Evolutionary conservation across 2,113 vertebrate genomes (phyloP).

Genomic region (Desmodus rotundus): DNA sequence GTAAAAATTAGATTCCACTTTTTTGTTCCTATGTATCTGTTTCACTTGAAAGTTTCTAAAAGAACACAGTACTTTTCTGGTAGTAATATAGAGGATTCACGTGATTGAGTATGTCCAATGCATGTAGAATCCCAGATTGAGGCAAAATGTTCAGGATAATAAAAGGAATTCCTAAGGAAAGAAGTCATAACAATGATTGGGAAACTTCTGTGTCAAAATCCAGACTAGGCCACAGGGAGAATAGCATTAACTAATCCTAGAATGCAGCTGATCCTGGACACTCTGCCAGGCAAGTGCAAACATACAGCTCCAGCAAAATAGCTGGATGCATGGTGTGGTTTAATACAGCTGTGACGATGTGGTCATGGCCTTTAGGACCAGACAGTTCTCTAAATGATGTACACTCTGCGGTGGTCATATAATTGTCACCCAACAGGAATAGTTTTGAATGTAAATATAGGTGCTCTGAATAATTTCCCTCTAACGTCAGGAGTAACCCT

Average conservation of each 20-base stretch:
- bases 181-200: background rate
- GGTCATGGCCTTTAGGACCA: background rate
- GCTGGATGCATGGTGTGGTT: background rate
- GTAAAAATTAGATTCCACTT: background rate
- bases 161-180: background rate
- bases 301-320: background rate
- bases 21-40: background rate
- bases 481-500: background rate
- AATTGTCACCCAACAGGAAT: background rate
- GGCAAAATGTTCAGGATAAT: background rate
- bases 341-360: background rate
- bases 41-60: background rate
- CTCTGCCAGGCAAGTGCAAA: background rate
- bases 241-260: background rate
- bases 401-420: background rate
- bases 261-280: background rate
- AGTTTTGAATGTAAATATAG: background rate
- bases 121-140: background rate
- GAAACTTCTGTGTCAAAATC: background rate
- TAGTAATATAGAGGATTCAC: background rate
- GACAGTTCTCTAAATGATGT: background rate
- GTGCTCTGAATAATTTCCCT: background rate
- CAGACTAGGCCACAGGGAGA: background rate
- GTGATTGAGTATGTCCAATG: background rate
- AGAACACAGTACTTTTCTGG: background rate